Evolutionary conservation across 2,888 invertebrate genomes (phyloP).

Genomic region (Empis stercorea): DNA sequence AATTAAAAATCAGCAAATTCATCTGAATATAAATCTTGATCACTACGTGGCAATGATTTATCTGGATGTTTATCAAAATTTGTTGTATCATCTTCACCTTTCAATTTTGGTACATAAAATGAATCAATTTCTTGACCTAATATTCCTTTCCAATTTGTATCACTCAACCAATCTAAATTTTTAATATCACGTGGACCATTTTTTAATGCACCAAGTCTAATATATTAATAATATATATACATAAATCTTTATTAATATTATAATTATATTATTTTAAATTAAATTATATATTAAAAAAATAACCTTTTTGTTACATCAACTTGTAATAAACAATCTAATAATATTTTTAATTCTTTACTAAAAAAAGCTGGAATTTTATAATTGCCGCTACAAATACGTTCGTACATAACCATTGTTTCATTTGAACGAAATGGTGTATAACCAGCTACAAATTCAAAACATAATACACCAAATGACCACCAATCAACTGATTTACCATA

Average conservation of each 20-base stretch:
- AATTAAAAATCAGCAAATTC: neutral
- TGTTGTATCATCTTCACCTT: slow-evolving; percentile 49
- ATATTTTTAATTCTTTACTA: slow-evolving; percentile 65
- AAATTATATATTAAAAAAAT: neutral
- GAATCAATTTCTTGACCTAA: slow-evolving; percentile 57
- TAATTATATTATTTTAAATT: neutral
- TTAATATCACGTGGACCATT: slow-evolving; percentile 81
- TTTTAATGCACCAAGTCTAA: slow-evolving; percentile 71
- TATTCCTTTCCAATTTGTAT: slow-evolving; percentile 67
- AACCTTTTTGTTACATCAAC: slow-evolving; percentile 61
- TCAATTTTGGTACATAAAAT: slow-evolving; percentile 45
- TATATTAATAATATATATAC: neutral
- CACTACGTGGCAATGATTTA: neutral
- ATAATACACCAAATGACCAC: slow-evolving; percentile 87
- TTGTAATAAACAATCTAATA: slow-evolving; percentile 73
- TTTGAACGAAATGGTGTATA: slow-evolving; percentile 74
- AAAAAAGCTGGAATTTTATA: slow-evolving; percentile 78
- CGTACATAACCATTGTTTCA: slow-evolving; percentile 89
- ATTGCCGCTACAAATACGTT: slow-evolving; percentile 84
- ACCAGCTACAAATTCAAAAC: slow-evolving; percentile 86
- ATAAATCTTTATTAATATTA: neutral
- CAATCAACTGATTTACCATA: slow-evolving; percentile 91
- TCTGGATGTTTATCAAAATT: slow-evolving; percentile 53
- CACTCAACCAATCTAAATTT: slow-evolving; percentile 74
- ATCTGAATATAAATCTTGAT: neutral